Evolutionary conservation across 2,113 vertebrate genomes (phyloP).

Genomic region (Lophochroa leadbeateri): DNA sequence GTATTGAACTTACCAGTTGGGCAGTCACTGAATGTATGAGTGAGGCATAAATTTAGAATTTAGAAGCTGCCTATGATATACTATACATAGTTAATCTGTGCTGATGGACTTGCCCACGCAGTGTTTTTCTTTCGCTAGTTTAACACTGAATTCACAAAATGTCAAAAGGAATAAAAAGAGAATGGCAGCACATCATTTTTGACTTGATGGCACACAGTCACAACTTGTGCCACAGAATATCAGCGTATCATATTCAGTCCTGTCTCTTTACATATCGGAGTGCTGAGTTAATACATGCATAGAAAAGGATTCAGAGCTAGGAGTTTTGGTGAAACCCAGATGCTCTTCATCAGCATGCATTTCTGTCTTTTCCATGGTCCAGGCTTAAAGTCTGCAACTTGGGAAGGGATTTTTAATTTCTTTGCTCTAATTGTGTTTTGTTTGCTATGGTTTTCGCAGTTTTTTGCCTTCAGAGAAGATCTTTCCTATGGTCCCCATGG

Average conservation of each 20-base stretch:
- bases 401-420: background rate
- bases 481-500: fast-evolving
- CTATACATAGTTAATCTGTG: background rate
- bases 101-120: background rate
- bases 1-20: background rate
- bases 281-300: background rate
- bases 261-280: background rate
- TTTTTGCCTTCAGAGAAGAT: background rate
- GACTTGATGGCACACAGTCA: background rate
- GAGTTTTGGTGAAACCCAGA: background rate
- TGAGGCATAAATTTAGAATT: background rate
- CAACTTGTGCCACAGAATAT: background rate
- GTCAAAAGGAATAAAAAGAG: background rate
- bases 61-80: background rate
- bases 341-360: background rate
- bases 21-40: background rate
- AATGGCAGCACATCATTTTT: background rate
- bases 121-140: background rate
- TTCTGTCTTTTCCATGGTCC: background rate
- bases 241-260: background rate
- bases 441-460: background rate
- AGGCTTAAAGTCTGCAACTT: background rate
- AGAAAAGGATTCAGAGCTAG: background rate
- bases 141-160: background rate
- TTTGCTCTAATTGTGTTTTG: background rate